Evolutionary conservation across 92 coral and sea anemone species (phyloP), one percentile per base, ranked within the genome.

Genomic region (Paramuricea clavata): DNA sequence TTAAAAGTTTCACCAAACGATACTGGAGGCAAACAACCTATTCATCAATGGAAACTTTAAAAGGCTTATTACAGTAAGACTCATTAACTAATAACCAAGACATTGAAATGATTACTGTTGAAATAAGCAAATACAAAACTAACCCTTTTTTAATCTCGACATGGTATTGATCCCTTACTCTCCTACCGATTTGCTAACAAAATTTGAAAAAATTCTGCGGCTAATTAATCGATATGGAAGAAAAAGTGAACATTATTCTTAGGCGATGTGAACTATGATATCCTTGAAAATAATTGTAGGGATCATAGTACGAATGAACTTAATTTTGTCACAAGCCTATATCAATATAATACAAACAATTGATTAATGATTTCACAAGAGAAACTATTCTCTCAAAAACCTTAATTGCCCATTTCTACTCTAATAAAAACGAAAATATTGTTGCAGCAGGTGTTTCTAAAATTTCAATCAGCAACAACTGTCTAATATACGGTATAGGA

Each of bases 91-190:
- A 50, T 76, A 30, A 76, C 22, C 32, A 76, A 35, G 82, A 50
- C 67, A 43, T 76, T 44, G 82, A 76, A 57, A 23, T 76, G 19
- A 31, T 76, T 49, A 76, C 10, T 23, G 27, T 49, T 76, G 82
- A 76, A 49, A 49, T 76, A 17, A 21, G 15, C 67, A 76, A 76
- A 76, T 49, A 43, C 42, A 76, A 76, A 76, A 76, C 67, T 5
- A 76, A 76, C 44, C 67, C 82, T 3, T 76, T 76, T 30, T 32
- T 76, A 2, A 57, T 76, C 21, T 35, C 82, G 8, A 36, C 42
- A 36, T 36, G 42, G 42, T 36, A 36, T 36, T 8, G 42, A 36
- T 8, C 42, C 82, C 82, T 0, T 19, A 23, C 67, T 43, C 59
- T 47, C 65, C 82, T 44, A 57, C 47, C 10, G 67, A 50, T 22